Evolutionary conservation across 2,113 vertebrate genomes (phyloP), one percentile per base, ranked within the genome.

Genomic region (Oncorhynchus tshawytscha): DNA sequence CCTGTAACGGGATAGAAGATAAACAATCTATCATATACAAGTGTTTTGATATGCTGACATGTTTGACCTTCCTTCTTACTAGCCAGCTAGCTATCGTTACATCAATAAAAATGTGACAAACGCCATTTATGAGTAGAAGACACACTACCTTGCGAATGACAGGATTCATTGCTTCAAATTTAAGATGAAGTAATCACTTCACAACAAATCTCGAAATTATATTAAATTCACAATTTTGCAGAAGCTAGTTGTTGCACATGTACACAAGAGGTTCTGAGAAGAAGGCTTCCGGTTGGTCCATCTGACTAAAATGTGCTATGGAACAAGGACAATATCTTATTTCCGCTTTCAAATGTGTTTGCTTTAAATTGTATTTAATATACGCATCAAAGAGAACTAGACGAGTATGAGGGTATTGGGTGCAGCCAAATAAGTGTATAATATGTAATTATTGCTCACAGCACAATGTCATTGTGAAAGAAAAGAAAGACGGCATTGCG

Each of bases 1-100:
- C 60, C 90, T 91, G 87, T 48, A 91, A 49, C 68, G 77, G 71
- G 7, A 77, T 5, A 45, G 34, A 69, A 73, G 18, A 73, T 9
- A 74, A 15, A 45, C 39, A 45, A 45, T 25, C 24, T 70, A 64
- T n/a, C n/a, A 71, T 15, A 65, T 18, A 45, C 7, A n/a, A 16
- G 51, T 3, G 11, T 15, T 11, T 31, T 15, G 11, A 45, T 16
- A 24, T 67, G 2, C 24, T 15, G 65, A 67, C 12, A 12, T n/a
- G 68, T 24, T 70, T 70, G 45, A 70, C 68, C 68, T 70, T 70
- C 29, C 68, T 24, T 9, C n/a, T 62, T 11, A 8, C n/a, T 22
- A 62, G 59, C 59, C 16, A 62, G 59, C 8, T 62, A 9, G 45
- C 34, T 70, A 27, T 3, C 27, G 27, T 27, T 27, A 48, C 16